A percentile compares a stretch with the other conserved stretches of the same genome.
phyloP scores from a whole-genome alignment of 2,113 vertebrate genomes.

The Aix galericulata region DNA sequence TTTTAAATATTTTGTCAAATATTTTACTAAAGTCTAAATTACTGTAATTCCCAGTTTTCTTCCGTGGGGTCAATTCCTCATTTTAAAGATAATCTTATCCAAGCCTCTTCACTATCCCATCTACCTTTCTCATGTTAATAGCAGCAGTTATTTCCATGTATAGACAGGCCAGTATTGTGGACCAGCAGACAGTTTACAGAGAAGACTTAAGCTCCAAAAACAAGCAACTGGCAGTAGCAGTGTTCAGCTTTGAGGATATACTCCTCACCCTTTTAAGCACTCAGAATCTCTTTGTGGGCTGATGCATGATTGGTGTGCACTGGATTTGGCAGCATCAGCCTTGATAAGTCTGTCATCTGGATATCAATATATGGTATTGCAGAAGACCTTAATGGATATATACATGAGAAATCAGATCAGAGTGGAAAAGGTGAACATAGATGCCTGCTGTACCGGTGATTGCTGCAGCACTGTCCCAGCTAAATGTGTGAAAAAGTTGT shows the following conservation, averaged over 20 bases:
- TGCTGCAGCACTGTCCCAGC: not conserved
- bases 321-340: not conserved
- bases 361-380: not conserved
- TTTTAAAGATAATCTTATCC: not conserved
- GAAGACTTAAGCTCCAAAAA: not conserved
- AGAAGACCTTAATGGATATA: not conserved
- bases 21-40: not conserved
- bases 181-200: not conserved
- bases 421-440: not conserved
- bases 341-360: not conserved
- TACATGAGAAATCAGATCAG: not conserved
- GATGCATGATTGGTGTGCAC: not conserved
- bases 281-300: not conserved
- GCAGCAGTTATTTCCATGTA: not conserved
- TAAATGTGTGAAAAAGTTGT: not conserved
- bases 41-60: not conserved
- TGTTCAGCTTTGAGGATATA: not conserved
- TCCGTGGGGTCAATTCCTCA: rapidly evolving
- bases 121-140: not conserved
- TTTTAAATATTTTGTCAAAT: not conserved
- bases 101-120: not conserved
- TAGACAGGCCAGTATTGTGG: rapidly evolving
- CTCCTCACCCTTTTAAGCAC: not conserved
- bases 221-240: not conserved
- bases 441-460: rapidly evolving